phyloP scores from a whole-genome alignment of 2,888 invertebrate species.

The Tenodera sinensis region DNA sequence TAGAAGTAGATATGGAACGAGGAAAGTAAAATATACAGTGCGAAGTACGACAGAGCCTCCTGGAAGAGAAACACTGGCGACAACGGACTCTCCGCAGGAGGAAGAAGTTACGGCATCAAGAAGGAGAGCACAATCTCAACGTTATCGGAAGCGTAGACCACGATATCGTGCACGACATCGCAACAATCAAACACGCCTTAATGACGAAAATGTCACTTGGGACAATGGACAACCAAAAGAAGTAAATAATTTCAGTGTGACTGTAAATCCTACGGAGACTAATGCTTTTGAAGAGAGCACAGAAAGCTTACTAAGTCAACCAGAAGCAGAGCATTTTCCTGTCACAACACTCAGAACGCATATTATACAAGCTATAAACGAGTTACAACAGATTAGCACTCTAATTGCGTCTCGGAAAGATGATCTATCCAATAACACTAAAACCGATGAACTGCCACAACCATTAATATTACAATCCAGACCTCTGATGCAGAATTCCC shows the following conservation, averaged over 20 bases:
- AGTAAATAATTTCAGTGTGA: neutral
- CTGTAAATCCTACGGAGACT: neutral
- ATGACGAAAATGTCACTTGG: neutral
- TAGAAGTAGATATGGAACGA: no score
- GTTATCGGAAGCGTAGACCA: no score
- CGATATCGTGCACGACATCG: neutral
- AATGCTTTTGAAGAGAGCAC: neutral
- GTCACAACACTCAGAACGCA: neutral
- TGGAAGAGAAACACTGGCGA: no score
- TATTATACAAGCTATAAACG: neutral
- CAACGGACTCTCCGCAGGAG: no score
- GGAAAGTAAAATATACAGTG: no score
- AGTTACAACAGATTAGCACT: neutral
- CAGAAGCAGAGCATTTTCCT: neutral
- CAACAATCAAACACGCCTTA: neutral
- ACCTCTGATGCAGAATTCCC: neutral
- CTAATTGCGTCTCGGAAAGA: neutral
- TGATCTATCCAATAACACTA: neutral
- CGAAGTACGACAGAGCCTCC: no score
- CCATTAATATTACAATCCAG: neutral
- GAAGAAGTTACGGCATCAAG: no score
- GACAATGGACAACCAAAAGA: neutral
- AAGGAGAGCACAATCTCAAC: no score
- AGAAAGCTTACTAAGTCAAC: neutral
- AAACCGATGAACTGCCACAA: neutral